Evolutionary conservation across 2,888 invertebrate genomes (phyloP), one percentile per base, ranked within the genome.

Genomic region (Iselma pallidipennis): DNA sequence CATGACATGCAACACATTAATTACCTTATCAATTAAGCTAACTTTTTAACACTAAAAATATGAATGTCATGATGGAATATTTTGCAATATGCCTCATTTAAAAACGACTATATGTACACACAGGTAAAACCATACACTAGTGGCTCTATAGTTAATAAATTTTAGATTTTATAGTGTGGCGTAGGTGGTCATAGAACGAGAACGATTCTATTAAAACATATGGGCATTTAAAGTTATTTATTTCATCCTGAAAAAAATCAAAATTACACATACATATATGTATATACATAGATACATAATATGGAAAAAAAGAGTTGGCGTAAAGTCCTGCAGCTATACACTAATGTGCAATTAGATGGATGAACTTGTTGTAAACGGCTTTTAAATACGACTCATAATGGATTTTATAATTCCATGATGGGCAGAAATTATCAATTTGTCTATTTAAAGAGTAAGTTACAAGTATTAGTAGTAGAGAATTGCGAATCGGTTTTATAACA

Each of bases 21-120:
- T 72, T 70, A 67, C 65, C 49, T 65, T 66, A 71, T 70, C 67
- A 71, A 71, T 70, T 71, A 69, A 70, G 61, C 56, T 57, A 60
- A 57, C 49, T 29, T 37, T 37, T 37, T 16, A 16, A 55, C 61
- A 66, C 57, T 64, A 68, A 70, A 67, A 66, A 66, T 71, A 70
- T 70, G 68, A 70, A 65, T 69, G 67, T 68, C 69, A 61, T 58
- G 63, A 37, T 16, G 5, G 37, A 16, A 50, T 54, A 66, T 70
- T 70, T 70, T 67, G 71, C 69, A 71, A 71, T 62, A 54, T 49
- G 54, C 64, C 55, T 55, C 66, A 68, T 63, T 62, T 62, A 63
- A 66, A 56, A 51, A 55, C 26, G 49, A 45, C 26, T 42, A 14
- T n/a, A 31, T 33, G 28, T 50, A n/a, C n/a, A n/a, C n/a, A n/a